Base-by-base conservation (phyloP, 2,113 vertebrate species). In the Sigmodon hispidus region DNA sequence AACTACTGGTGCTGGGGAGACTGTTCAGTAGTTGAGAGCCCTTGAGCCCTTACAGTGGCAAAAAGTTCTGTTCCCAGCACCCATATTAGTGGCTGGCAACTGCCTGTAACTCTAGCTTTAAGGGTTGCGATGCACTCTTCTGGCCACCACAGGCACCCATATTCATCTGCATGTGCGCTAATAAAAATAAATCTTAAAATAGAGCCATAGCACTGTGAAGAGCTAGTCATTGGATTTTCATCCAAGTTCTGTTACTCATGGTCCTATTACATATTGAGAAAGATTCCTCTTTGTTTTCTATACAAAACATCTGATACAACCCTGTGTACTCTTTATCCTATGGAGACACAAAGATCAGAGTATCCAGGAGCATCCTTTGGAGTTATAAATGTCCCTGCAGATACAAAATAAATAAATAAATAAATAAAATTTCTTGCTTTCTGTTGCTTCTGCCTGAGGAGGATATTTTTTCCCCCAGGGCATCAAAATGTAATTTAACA, bases 341-440 rank as follows among this genome's bases (percentile, higher is more conserved):
- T n/a, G 13, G 16, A 73, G 24, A 21, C 15, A 21, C 84, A 7
- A 59, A 1, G 15, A 63, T 57, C 87, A 69, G 5, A 61, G 2
- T 48, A 5, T 45, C 5, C 69, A 57, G 29, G 50, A 22, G 12
- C 4, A 3, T 59, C 45, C 43, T 93, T 87, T 79, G 80, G 61
- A 79, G 69, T 43, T 52, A 2, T 16, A 79, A 73, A n/a, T 50
- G 45, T 34, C 31, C 83, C 81, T 87, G 45, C 2, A 43, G 0
- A 12, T 57, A 43, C 10, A 52, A 88, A 11, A 29, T n/a, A n/a
- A n/a, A n/a, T n/a, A n/a, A n/a, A n/a, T n/a, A n/a, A n/a, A n/a
- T n/a, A n/a, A n/a, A n/a, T n/a, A n/a, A 11, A 55, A 83, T 89
- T 91, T 89, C 65, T 79, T 84, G n/a, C 9, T 96, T 36, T 59